Conservation (phyloP, 2,797 vertebrate species). For the Alca torda region DNA sequence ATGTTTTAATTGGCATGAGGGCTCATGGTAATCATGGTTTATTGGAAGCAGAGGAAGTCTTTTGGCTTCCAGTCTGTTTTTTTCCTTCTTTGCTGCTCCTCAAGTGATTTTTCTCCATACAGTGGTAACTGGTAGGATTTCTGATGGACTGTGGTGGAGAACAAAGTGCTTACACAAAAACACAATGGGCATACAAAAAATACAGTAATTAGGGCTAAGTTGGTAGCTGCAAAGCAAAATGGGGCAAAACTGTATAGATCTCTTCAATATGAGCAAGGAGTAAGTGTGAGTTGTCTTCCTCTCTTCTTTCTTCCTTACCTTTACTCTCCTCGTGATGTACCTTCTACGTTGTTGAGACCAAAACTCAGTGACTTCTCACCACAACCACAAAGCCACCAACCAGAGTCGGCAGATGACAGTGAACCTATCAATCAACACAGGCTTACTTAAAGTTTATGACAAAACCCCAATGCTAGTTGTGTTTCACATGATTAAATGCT, state of each 20-base stretch:
- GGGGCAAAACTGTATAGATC: background rate
- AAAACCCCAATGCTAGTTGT: background rate
- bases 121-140: background rate
- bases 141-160: background rate
- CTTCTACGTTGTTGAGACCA: background rate
- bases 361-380: background rate
- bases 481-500: background rate
- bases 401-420: background rate
- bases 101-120: background rate
- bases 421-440: background rate
- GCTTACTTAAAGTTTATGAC: background rate
- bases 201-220: background rate
- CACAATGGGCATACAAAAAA: background rate
- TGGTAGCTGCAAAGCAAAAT: background rate
- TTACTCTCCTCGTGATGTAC: background rate
- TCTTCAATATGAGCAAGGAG: background rate
- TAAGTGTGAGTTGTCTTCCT: background rate
- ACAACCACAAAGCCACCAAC: background rate
- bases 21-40: constrained; percentile 29
- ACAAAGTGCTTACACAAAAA: background rate
- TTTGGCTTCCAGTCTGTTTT: background rate
- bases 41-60: constrained; percentile 23
- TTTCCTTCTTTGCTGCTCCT: background rate
- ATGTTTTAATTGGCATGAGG: constrained; percentile 43
- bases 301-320: background rate